phyloP scores from a whole-genome alignment of 2,888 invertebrate species.

The Sericinus montela region DNA sequence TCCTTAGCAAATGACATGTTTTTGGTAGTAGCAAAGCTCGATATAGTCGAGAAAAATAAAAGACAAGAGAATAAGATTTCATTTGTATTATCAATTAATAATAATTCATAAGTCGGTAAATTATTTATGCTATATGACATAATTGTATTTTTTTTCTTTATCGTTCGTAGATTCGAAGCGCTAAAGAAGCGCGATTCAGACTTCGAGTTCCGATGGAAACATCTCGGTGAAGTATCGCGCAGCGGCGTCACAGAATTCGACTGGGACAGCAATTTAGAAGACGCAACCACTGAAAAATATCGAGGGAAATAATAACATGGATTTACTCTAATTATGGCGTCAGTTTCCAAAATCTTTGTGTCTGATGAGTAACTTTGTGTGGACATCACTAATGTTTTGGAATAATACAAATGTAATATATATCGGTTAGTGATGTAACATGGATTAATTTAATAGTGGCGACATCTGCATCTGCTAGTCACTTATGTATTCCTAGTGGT shows the following conservation, averaged over 20 bases:
- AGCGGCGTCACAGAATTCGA: slow-evolving; percentile 91
- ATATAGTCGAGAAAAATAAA: too few species aligned
- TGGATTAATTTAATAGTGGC: background rate
- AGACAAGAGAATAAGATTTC: too few species aligned
- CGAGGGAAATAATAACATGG: slow-evolving; percentile 54
- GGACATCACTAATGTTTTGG: too few species aligned
- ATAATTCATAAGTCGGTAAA: too few species aligned
- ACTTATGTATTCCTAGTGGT: background rate
- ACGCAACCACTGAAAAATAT: slow-evolving; percentile 77
- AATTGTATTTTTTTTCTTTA: background rate
- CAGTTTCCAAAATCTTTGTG: background rate
- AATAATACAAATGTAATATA: too few species aligned
- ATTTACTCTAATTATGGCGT: background rate
- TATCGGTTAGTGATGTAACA: background rate
- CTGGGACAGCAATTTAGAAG: slow-evolving; percentile 91
- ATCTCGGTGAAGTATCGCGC: slow-evolving; percentile 88
- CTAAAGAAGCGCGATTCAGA: slow-evolving; percentile 89
- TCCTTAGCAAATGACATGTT: too few species aligned
- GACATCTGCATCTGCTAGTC: slow-evolving; percentile 3
- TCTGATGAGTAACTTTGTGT: too few species aligned
- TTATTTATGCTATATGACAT: too few species aligned
- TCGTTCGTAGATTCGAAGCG: slow-evolving; percentile 84
- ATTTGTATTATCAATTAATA: too few species aligned
- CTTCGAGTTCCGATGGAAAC: slow-evolving; percentile 90
- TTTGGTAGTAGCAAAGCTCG: too few species aligned